Percentiles rank a stretch among this genome's conserved stretches.
These are phyloP conservation scores for Tricholaema leucomelas DNA, from an alignment of 2,113 vertebrate genomes.

Conservation along the genomic window DNA sequence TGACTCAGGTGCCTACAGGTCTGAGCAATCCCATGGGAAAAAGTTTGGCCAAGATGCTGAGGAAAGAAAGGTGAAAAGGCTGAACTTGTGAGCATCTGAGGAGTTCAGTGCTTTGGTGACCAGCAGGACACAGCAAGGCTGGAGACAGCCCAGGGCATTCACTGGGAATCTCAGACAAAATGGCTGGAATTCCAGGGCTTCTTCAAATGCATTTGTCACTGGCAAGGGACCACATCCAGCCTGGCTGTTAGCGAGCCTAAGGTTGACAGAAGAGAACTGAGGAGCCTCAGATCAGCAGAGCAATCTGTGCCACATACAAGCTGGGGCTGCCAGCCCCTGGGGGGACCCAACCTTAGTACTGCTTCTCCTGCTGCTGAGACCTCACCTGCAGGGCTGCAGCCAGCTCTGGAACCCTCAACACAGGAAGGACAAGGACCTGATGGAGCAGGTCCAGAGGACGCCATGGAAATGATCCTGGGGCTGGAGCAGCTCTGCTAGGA, in stretches of 20 bases:
- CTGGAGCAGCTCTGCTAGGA: too few species aligned
- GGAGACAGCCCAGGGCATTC: neutral
- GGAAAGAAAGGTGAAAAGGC: neutral
- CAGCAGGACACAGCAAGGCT: neutral
- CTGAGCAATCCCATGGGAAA: neutral
- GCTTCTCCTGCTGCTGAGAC: neutral
- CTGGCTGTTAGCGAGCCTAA: neutral
- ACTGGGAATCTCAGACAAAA: slow-evolving; percentile 1
- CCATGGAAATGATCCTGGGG: too few species aligned
- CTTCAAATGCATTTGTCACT: neutral
- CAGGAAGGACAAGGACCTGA: too few species aligned
- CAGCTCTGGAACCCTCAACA: too few species aligned
- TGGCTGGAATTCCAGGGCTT: slow-evolving; percentile 10
- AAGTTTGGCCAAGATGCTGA: neutral
- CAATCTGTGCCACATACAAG: neutral
- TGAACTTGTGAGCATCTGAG: neutral
- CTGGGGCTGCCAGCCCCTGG: neutral
- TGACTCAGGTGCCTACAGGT: neutral
- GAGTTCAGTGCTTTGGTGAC: neutral
- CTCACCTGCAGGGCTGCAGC: too few species aligned
- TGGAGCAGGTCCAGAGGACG: too few species aligned
- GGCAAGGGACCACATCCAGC: neutral
- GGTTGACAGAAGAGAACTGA: neutral
- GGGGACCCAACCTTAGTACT: neutral
- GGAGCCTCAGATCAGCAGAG: neutral